Conservation (phyloP, 2,888 invertebrate genomes). For the Folsomia manolachei region DNA sequence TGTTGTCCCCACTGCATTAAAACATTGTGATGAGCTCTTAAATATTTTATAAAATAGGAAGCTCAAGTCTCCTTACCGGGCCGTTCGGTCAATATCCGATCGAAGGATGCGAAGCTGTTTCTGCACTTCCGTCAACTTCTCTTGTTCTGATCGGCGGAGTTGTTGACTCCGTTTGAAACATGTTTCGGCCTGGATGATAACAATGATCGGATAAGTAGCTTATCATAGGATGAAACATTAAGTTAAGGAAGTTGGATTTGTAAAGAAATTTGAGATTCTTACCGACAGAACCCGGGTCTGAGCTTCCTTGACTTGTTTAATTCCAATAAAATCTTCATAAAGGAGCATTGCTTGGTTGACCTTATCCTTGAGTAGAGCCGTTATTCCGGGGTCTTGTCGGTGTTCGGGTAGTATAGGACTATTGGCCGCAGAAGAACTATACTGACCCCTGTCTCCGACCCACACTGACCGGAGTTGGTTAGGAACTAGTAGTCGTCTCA, state of each 20-base stretch:
- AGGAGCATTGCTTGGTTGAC: slow-evolving; percentile 50
- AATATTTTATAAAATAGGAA: too few species aligned
- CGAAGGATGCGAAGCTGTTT: slow-evolving; percentile 68
- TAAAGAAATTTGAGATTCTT: slow-evolving; percentile 23
- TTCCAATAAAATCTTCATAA: slow-evolving; percentile 73
- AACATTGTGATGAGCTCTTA: too few species aligned
- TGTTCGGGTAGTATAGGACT: too few species aligned
- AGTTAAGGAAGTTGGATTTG: not conserved
- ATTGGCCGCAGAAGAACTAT: too few species aligned
- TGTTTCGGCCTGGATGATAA: slow-evolving; percentile 58
- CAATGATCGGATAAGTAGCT: slow-evolving; percentile 15
- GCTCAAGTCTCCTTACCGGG: too few species aligned
- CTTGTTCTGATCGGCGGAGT: slow-evolving; percentile 63
- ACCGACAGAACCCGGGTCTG: slow-evolving; percentile 71
- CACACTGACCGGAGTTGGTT: too few species aligned
- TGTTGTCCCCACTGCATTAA: slow-evolving; percentile 76
- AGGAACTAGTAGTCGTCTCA: too few species aligned
- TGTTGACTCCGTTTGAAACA: slow-evolving; percentile 67
- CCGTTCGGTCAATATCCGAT: slow-evolving; percentile 71
- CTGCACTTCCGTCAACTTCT: slow-evolving; percentile 63
- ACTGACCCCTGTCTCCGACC: too few species aligned
- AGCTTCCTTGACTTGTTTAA: slow-evolving; percentile 72
- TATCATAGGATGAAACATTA: not conserved
- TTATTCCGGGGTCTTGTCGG: not conserved
- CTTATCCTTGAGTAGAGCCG: slow-evolving; percentile 20